These are phyloP conservation scores for Styela plicata DNA, from an alignment of 23 tunicate genomes.

Conservation along the genomic window DNA sequence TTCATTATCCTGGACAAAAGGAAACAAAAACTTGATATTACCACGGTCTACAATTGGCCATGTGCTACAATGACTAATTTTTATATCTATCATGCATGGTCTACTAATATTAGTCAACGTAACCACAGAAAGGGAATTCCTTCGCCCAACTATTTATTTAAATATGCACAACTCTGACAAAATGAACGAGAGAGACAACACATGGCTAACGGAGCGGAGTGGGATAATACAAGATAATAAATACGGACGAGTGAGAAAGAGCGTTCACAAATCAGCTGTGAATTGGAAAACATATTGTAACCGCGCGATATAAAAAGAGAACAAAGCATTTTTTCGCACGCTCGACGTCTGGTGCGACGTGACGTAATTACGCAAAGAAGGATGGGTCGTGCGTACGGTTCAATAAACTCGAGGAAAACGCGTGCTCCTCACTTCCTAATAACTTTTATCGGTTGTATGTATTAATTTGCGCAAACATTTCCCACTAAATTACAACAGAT, in stretches of 20 bases:
- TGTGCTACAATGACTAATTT: too few species aligned
- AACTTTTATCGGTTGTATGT: too few species aligned
- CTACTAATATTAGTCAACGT: neutral
- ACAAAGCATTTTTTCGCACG: neutral
- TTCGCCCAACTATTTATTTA: neutral
- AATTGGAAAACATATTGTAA: constrained; percentile 16
- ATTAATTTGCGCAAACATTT: too few species aligned
- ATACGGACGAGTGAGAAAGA: constrained; percentile 8
- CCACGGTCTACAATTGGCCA: too few species aligned
- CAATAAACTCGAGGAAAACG: too few species aligned
- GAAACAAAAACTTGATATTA: neutral
- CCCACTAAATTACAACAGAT: too few species aligned
- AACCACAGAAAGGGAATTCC: neutral
- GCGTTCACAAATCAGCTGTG: constrained; percentile 32
- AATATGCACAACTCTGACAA: neutral
- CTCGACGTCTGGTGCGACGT: constrained; percentile 17
- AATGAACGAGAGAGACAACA: neutral
- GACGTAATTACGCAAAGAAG: constrained; percentile 14
- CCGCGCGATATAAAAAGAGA: neutral
- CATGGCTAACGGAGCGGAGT: neutral
- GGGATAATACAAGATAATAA: constrained; percentile 8
- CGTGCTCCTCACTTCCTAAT: too few species aligned
- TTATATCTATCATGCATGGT: neutral
- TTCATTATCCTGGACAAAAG: neutral
- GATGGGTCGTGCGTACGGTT: neutral